A percentile compares a stretch with the other conserved stretches of the same genome.
Conservation (phyloP, 1,140 invertebrate genomes). For the Melanaphis sacchari region DNA sequence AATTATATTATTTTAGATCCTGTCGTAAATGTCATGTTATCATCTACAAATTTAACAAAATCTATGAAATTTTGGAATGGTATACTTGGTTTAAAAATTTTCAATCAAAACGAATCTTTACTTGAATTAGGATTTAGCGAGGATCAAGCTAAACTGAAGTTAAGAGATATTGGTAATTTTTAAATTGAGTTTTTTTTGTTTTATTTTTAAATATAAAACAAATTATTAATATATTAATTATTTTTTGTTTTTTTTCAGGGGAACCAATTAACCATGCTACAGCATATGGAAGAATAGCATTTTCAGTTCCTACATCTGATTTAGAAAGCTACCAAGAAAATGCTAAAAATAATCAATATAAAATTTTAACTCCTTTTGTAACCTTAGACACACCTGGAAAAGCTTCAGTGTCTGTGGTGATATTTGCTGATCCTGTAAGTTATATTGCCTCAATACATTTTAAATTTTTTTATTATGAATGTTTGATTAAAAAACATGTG, state of each 20-base stretch:
- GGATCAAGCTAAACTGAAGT: conserved; percentile 79
- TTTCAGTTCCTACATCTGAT: conserved; percentile 80
- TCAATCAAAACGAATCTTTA: conserved; percentile 69
- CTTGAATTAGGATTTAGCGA: conserved; percentile 75
- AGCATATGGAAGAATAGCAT: conserved; percentile 95
- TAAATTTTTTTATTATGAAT: background rate
- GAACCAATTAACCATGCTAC: conserved; percentile 81
- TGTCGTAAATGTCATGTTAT: conserved; percentile 80
- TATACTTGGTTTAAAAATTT: conserved; percentile 77
- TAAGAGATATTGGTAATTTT: conserved; percentile 72
- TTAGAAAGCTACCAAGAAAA: conserved; percentile 78
- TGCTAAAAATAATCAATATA: conserved; percentile 76
- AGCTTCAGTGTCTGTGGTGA: conserved; percentile 93
- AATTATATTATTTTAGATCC: conserved; percentile 72
- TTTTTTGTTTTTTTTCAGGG: conserved; percentile 66
- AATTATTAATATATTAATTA: too few relatives aligned
- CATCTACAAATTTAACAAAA: conserved; percentile 77
- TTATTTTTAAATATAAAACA: too few relatives aligned
- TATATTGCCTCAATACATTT: background rate
- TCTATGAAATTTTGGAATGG: conserved; percentile 86
- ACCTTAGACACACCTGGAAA: conserved; percentile 95
- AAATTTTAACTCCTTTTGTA: conserved; percentile 86
- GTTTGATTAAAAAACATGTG: background rate
- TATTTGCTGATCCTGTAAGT: conserved; percentile 87
- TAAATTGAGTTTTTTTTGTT: background rate